Evolutionary conservation across 2,888 invertebrate species (phyloP), one percentile per base, ranked within the genome.

Genomic region (Buathra laborator): DNA sequence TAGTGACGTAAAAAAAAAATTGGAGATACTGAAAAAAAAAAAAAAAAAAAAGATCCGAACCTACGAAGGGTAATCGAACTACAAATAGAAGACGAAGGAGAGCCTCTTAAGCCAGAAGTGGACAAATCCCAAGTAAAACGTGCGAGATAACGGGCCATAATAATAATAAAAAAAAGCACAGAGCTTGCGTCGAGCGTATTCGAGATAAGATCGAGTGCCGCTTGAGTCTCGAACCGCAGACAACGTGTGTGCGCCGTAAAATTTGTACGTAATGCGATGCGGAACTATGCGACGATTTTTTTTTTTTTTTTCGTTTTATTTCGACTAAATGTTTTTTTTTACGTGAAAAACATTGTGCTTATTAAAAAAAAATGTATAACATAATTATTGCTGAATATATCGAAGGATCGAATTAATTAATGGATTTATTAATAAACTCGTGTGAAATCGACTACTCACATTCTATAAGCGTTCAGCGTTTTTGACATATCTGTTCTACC

Each of bases 391-490:
- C 3, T 24, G 24, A 24, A 24, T 24, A 24, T 3, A 24, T 24
- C 24, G 24, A 24, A 24, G 24, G 24, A 24, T 24, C 1, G 24
- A 24, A 24, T 48, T 12, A 19, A 19, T 67, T 10, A 46, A 74
- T 56, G 4, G 66, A 72, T 56, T 56, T n/a, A 72, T 64, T 46
- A 70, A 51, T 67, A 66, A 70, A 74, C 44, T 68, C 56, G 56
- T 71, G 64, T 51, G 32, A 48, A 67, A 83, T 83, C 84, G 67
- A 88, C 85, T 95, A 97, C 97, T 97, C 95, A 97, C 97, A 97
- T 97, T 96, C 97, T 96, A 95, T 97, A 97, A 93, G 97, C 97
- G 95, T 97, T 97, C 94, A 97, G 96, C 94, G 97, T 97, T 95
- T 97, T 97, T 95, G 97, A 97, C 97, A 97, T 97, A 92, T 93